Evolutionary conservation across 92 coral and sea anemone species (phyloP).

Genomic region (Phenganax subtilis): DNA sequence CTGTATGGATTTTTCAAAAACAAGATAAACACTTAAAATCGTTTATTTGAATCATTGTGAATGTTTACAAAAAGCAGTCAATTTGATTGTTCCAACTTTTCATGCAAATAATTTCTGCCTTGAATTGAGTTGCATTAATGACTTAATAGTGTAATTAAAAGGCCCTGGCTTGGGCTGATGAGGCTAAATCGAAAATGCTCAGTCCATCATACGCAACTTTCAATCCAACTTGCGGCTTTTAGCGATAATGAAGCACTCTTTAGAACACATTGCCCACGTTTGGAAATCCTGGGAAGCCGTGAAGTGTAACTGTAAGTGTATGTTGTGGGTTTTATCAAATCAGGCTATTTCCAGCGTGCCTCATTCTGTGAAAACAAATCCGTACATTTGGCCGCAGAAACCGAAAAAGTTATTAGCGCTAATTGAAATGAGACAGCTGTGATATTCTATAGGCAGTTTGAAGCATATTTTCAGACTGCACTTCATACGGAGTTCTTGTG

Average conservation of each 20-base stretch:
- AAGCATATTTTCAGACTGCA: background rate
- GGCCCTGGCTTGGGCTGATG: background rate
- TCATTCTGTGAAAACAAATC: constrained; percentile 14
- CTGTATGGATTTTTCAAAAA: background rate
- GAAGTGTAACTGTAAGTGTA: constrained; percentile 4
- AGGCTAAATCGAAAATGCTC: constrained; percentile 33
- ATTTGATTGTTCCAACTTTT: constrained; percentile 16
- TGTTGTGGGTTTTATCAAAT: constrained; percentile 26
- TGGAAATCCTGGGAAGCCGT: constrained; percentile 18
- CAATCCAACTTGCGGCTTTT: constrained; percentile 29
- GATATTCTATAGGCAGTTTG: background rate
- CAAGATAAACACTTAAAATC: background rate
- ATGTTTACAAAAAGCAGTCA: background rate
- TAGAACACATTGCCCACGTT: constrained; percentile 2
- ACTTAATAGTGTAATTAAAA: constrained; percentile 12
- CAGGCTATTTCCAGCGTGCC: constrained; percentile 9
- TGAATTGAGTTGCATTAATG: background rate
- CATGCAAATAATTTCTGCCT: constrained; percentile 18
- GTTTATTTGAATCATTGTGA: constrained; percentile 29
- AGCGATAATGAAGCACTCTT: constrained; percentile 1
- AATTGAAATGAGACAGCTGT: constrained; percentile 23
- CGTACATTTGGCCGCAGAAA: constrained; percentile 12
- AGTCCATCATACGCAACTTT: constrained; percentile 19
- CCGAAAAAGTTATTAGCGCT: constrained; percentile 5
- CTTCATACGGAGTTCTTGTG: background rate